Evolutionary conservation across 2,797 vertebrate genomes (phyloP).

Genomic region (Apogon hyalosoma): DNA sequence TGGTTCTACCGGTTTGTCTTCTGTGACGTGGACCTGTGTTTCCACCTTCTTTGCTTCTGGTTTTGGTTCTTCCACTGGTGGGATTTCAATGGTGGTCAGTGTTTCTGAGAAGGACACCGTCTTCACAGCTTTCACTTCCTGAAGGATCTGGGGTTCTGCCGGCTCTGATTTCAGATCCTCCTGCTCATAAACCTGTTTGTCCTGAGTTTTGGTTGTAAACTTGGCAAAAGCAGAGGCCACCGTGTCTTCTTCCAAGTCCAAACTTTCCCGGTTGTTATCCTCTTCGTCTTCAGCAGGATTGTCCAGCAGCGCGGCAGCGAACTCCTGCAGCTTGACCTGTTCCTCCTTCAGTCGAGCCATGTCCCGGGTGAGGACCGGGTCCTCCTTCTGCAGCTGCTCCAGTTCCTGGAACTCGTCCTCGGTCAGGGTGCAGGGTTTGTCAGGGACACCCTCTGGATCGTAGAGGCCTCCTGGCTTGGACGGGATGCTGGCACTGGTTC

Average conservation of each 20-base stretch:
- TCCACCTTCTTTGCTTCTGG: slow-evolving; percentile 2
- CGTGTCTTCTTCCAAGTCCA: slow-evolving; percentile 35
- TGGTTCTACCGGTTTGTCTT: slow-evolving; percentile 9
- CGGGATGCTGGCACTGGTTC: slow-evolving; percentile 50
- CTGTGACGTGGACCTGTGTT: slow-evolving; percentile 11
- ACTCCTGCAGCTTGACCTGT: slow-evolving; percentile 83
- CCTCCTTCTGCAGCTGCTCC: slow-evolving; percentile 41
- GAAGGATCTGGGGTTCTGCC: slow-evolving; percentile 11
- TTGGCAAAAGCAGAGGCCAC: slow-evolving; percentile 44
- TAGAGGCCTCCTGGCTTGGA: slow-evolving; percentile 25
- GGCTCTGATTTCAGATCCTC: slow-evolving; percentile 5
- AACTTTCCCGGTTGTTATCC: not conserved
- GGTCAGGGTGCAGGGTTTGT: not conserved
- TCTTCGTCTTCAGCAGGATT: slow-evolving; percentile 49
- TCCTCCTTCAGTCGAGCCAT: slow-evolving; percentile 75
- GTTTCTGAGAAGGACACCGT: slow-evolving; percentile 3
- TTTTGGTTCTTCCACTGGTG: not conserved
- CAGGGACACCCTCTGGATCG: slow-evolving; percentile 8
- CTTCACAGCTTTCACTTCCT: slow-evolving; percentile 15
- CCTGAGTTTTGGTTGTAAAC: slow-evolving; percentile 43
- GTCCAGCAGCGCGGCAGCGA: slow-evolving; percentile 83
- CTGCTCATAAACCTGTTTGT: slow-evolving; percentile 20
- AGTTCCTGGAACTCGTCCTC: slow-evolving; percentile 35
- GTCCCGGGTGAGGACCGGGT: slow-evolving; percentile 67
- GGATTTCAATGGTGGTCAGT: not conserved